Evolutionary conservation across 2,888 invertebrate species (phyloP).

Genomic region (Zele albiditarsus): DNA sequence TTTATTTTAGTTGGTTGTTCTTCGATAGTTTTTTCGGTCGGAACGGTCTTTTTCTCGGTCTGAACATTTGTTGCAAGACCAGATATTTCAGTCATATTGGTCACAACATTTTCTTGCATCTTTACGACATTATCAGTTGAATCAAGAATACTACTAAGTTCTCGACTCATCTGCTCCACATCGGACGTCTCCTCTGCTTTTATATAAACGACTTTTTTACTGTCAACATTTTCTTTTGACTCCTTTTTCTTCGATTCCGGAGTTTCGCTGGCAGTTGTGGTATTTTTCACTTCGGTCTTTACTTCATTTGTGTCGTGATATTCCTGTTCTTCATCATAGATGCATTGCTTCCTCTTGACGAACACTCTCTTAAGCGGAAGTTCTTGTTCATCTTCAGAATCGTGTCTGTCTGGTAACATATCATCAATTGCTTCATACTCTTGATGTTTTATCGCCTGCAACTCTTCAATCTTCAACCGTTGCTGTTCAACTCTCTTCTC

Average conservation of each 20-base stretch:
- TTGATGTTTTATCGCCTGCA: slow-evolving; percentile 67
- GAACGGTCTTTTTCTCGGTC: slow-evolving; percentile 2
- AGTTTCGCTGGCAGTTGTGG: background rate
- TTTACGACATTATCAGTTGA: slow-evolving; percentile 67
- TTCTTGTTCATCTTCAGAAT: slow-evolving; percentile 71
- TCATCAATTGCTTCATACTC: slow-evolving; percentile 68
- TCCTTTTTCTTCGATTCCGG: slow-evolving; percentile 33
- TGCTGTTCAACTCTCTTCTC: slow-evolving; percentile 69
- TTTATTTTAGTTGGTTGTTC: background rate
- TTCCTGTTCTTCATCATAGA: slow-evolving; percentile 70
- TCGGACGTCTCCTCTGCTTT: slow-evolving; percentile 59
- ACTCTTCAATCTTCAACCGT: slow-evolving; percentile 67
- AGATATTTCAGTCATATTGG: slow-evolving; percentile 65
- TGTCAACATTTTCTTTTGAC: slow-evolving; percentile 59
- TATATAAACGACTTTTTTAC: slow-evolving; percentile 64
- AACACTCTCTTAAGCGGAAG: slow-evolving; percentile 77
- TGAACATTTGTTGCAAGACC: slow-evolving; percentile 43
- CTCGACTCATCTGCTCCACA: slow-evolving; percentile 69
- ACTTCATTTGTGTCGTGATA: slow-evolving; percentile 61
- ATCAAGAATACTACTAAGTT: slow-evolving; percentile 67
- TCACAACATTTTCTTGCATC: slow-evolving; percentile 68
- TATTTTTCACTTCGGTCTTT: slow-evolving; percentile 37
- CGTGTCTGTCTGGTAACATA: slow-evolving; percentile 69
- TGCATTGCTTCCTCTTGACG: slow-evolving; percentile 76
- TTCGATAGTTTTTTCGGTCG: slow-evolving; percentile 10